Base-by-base conservation (phyloP, 2,888 invertebrate genomes). In the Leptopterna dolabrata region DNA sequence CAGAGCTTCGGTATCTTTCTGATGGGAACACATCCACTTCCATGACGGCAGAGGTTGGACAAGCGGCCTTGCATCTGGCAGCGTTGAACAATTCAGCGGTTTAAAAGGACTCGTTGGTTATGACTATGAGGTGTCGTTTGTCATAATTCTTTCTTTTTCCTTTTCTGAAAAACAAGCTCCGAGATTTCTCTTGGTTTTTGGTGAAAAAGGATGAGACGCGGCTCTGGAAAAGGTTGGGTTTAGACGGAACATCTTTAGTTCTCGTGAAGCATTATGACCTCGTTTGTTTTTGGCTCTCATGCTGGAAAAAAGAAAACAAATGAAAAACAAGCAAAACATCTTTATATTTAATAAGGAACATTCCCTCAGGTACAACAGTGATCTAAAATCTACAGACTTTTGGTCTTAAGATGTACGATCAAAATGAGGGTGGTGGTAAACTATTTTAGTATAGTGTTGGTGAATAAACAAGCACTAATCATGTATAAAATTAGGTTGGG, bases 1-100 rank as follows among this genome's bases (percentile, higher is more conserved):
- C 63, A 63, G 63, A 19, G 16, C 55, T n/a, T 55, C 36, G 2
- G 51, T 51, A 14, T 63, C 63, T 24, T 27, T 63, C 63, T 63
- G 63, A 63, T 63, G 63, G 63, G 24, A 63, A 63, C 63, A 63
- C 63, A 63, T 63, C 63, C 63, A 63, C 63, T 63, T 63, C 13
- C 63, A 63, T 24, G 63, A 24, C 11, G 63, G 63, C 63, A 27
- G 63, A 63, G 63, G 24, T 24, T n/a, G 24, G 63, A 63, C 24
- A 24, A 63, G 63, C 6, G 3, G 63, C n/a, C 16, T 51, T 4
- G n/a, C 51, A n/a, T 63, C 24, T 63, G 63, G 24, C 63, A 63
- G 63, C 24, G 24, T 63, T 63, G 63, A 63, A 63, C 63, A 63
- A 63, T 63, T 19, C 63, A 51, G n/a, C 16, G 51, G n/a, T 14